Evolutionary conservation across 2,797 vertebrate genomes (phyloP).

Genomic region (Clamator glandarius): DNA sequence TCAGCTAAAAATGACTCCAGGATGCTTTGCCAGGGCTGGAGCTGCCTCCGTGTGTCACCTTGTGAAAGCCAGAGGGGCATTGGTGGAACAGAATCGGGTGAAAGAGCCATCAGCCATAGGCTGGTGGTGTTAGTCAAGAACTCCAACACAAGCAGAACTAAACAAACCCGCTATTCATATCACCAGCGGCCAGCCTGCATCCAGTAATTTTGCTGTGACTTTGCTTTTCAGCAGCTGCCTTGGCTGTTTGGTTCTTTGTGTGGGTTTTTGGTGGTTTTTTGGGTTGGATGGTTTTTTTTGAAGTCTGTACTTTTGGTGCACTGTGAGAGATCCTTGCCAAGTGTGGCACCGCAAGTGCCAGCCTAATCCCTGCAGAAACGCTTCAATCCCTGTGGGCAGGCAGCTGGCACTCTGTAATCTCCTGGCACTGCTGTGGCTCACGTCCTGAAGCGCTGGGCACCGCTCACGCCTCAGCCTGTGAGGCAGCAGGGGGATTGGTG

Average conservation of each 20-base stretch:
- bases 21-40: not conserved
- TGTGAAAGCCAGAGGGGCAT: not conserved
- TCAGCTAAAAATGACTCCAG: not conserved
- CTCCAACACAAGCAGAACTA: not conserved
- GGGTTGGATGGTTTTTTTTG: not conserved
- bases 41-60: not conserved
- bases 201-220: not conserved
- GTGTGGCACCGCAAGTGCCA: not conserved
- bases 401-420: not conserved
- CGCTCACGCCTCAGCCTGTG: not conserved
- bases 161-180: not conserved
- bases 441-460: too few relatives aligned
- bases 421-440: too few relatives aligned
- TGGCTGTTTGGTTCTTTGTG: not conserved
- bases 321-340: not conserved
- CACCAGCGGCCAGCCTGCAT: not conserved
- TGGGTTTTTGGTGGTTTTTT: not conserved
- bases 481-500: not conserved
- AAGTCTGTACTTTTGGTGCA: not conserved
- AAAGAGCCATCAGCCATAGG: accelerated
- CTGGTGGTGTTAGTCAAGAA: not conserved
- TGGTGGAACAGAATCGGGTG: not conserved
- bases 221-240: not conserved
- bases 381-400: accelerated
- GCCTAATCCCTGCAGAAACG: not conserved